Evolutionary conservation across 2,888 invertebrate genomes (phyloP).

Genomic region (Dascillus cervinus): DNA sequence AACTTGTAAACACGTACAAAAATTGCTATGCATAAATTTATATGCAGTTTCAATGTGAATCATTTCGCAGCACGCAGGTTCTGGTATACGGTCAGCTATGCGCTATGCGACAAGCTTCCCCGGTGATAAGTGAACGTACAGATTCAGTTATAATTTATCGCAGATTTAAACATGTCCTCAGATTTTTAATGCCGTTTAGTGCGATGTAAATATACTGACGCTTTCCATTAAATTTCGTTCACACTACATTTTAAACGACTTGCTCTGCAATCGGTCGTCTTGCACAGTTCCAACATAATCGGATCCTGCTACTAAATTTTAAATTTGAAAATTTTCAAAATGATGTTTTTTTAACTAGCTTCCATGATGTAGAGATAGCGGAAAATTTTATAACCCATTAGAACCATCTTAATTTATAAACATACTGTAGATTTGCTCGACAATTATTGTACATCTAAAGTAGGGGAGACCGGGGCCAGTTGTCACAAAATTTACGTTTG

Average conservation of each 20-base stretch:
- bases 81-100: conserved; percentile 1
- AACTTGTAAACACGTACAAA: not conserved
- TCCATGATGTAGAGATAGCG: no score
- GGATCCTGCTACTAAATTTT: no score
- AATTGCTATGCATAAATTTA: not conserved
- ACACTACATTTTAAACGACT: not conserved
- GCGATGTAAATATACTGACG: not conserved
- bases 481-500: no score
- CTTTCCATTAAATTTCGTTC: not conserved
- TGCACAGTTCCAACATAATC: no score
- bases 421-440: no score
- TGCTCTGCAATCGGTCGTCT: no score
- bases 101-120: conserved; percentile 7
- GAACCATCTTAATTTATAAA: no score
- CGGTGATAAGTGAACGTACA: not conserved
- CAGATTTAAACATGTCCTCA: not conserved
- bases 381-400: no score
- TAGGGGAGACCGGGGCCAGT: no score
- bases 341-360: no score
- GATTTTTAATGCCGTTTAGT: not conserved
- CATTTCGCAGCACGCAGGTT: conserved; percentile 6
- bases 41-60: conserved; percentile 7
- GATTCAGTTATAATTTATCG: not conserved
- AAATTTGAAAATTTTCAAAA: no score
- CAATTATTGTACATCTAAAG: no score